Base-by-base conservation (phyloP, 2,113 vertebrate species). In the Nothoprocta perdicaria region DNA sequence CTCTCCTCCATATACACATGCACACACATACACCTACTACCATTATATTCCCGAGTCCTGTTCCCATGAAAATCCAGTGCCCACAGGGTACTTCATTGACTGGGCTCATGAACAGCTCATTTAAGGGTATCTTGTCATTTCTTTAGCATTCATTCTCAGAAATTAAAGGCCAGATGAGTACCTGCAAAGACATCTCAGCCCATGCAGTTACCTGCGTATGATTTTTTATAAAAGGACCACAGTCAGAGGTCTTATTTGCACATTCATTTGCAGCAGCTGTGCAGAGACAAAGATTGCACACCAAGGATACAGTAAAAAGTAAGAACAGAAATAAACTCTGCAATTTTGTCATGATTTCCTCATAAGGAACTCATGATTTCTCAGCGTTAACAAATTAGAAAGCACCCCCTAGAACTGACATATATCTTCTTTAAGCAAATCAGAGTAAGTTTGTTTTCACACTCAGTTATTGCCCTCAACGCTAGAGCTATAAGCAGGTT, bases 41-140 rank as follows among this genome's bases (percentile, higher is more conserved):
- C 48, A 23, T 19, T 67, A 10, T 2, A 0, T 38, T 19, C 11
- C 45, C 69, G n/a, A n/a, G 5, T 73, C 67, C 43, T 57, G 6
- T 53, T 80, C 45, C 17, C 65, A 22, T 38, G 38, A 27, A 12
- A 67, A 2, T 43, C 57, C 43, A 40, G 4, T 40, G 40, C 43
- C 66, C 19, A 4, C 12, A 2, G 35, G 6, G 13, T 24, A 14
- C 29, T 55, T 60, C 24, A 22, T 12, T 1, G 0, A 4, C 3
- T 40, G 18, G 15, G 19, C 35, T 89, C 1, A 0, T n/a, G 14
- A 23, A 67, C 18, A 1, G 0, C 12, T 41, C 74, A 17, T 53
- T 23, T 88, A 63, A 83, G 33, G 43, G 12, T 19, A 33, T 41
- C 43, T 80, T 35, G 26, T 14, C n/a, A 7, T 17, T 2, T 63